Percentiles rank a stretch among this genome's conserved stretches.
phyloP scores from a whole-genome alignment of 2,888 invertebrate species.

The Amphipoea lucens region DNA sequence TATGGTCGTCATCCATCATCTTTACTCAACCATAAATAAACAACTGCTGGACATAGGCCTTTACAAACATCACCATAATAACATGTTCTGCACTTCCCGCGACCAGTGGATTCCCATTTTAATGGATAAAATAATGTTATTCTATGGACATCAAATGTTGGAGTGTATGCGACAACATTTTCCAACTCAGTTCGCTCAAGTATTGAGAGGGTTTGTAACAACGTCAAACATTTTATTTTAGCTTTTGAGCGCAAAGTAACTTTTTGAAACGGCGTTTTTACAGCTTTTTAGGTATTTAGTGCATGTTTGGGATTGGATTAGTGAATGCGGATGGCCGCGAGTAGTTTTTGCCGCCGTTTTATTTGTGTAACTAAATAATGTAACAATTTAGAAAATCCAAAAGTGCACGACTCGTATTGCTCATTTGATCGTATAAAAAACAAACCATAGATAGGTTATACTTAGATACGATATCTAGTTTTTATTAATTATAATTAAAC shows the following conservation, averaged over 20 bases:
- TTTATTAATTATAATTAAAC: too few relatives aligned
- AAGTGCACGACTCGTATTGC: too few relatives aligned
- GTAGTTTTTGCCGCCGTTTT: not conserved
- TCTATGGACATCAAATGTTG: slow-evolving; percentile 35
- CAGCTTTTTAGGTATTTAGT: slow-evolving; percentile 36
- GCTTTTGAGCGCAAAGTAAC: slow-evolving; percentile 39
- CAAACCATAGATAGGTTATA: not conserved
- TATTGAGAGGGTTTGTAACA: slow-evolving; percentile 48
- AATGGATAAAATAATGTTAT: slow-evolving; percentile 26
- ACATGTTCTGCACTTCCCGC: not conserved
- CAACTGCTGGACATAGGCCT: not conserved
- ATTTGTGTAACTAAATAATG: slow-evolving; percentile 1
- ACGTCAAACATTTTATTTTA: slow-evolving; percentile 55
- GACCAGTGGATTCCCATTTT: not conserved
- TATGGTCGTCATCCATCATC: too few relatives aligned
- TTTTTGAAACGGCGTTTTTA: slow-evolving; percentile 46
- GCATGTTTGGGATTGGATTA: slow-evolving; percentile 46
- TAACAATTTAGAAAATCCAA: too few relatives aligned
- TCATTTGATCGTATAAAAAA: too few relatives aligned
- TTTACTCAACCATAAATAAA: not conserved
- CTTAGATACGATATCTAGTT: too few relatives aligned
- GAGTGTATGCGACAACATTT: slow-evolving; percentile 48
- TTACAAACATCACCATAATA: not conserved
- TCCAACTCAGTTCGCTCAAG: slow-evolving; percentile 38
- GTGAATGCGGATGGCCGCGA: slow-evolving; percentile 16